phyloP scores from a whole-genome alignment of 2,888 invertebrate species.

The Escarpia spicata region DNA sequence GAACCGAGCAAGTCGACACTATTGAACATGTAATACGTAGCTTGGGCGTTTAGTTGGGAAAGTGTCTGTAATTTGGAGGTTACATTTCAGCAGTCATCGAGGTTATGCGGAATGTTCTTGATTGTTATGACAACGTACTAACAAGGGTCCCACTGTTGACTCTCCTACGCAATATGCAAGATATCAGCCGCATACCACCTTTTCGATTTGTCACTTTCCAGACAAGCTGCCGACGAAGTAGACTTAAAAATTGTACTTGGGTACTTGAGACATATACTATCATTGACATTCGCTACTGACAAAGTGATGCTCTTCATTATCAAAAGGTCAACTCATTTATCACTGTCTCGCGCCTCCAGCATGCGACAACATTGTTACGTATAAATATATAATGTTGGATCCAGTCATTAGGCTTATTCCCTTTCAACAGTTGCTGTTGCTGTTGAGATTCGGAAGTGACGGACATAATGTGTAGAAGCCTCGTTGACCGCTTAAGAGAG shows the following conservation, averaged over 20 bases:
- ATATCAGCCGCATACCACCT: not conserved
- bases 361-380: not conserved
- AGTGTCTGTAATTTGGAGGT: too few relatives aligned
- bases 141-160: too few relatives aligned
- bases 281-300: not conserved
- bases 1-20: too few relatives aligned
- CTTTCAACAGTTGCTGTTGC: not conserved
- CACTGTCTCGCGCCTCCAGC: not conserved
- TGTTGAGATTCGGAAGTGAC: not conserved
- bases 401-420: not conserved
- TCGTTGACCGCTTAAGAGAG: not conserved
- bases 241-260: not conserved
- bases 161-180: not conserved
- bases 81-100: too few relatives aligned
- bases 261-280: not conserved
- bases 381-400: not conserved
- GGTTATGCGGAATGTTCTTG: too few relatives aligned
- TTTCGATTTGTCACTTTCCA: not conserved
- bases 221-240: not conserved
- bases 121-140: too few relatives aligned
- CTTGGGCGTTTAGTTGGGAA: too few relatives aligned
- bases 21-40: too few relatives aligned
- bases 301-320: not conserved
- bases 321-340: not conserved
- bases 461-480: not conserved